Percentiles rank a stretch among this genome's conserved stretches.
Conservation (phyloP, 1,140 invertebrate genomes). For the Nasonia vitripennis region DNA sequence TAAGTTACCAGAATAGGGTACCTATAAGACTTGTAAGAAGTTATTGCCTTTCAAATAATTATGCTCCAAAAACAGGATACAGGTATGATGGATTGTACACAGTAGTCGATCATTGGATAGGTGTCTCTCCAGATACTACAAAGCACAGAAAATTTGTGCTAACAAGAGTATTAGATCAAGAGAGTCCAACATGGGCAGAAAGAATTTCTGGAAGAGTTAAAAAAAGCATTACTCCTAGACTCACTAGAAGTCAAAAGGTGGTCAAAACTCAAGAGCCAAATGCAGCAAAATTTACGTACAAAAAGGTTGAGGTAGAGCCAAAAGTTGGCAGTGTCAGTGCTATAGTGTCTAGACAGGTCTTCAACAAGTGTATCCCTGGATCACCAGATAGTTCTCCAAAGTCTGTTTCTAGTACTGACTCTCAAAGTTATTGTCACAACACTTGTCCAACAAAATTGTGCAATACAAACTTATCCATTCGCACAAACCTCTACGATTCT, state of each 20-base stretch:
- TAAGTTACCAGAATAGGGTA: slow-evolving; percentile 67
- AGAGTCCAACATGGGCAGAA: slow-evolving; percentile 55
- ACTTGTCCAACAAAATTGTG: slow-evolving; percentile 57
- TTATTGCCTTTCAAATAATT: slow-evolving; percentile 66
- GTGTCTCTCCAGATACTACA: slow-evolving; percentile 55
- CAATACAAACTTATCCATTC: slow-evolving; percentile 69
- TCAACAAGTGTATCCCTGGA: slow-evolving; percentile 57
- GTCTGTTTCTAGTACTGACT: slow-evolving; percentile 40
- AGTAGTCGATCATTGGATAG: slow-evolving; percentile 67
- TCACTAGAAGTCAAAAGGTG: slow-evolving; percentile 43
- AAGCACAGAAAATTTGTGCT: slow-evolving; percentile 68
- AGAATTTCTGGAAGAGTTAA: slow-evolving; percentile 9
- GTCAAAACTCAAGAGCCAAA: slow-evolving; percentile 30
- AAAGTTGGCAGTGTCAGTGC: slow-evolving; percentile 56
- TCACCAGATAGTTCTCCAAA: slow-evolving; percentile 38
- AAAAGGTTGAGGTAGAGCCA: slow-evolving; percentile 43
- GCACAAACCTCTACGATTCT: slow-evolving; percentile 69
- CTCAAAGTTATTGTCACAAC: slow-evolving; percentile 26
- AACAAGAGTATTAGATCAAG: slow-evolving; percentile 61
- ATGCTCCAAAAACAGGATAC: slow-evolving; percentile 69
- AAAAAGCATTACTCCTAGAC: slow-evolving; percentile 18
- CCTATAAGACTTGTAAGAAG: slow-evolving; percentile 68
- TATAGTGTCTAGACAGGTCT: slow-evolving; percentile 66
- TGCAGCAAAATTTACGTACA: slow-evolving; percentile 33
- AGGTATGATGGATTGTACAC: slow-evolving; percentile 71